phyloP scores from a whole-genome alignment of 2,113 vertebrate genomes.

The Rhineura floridana region DNA sequence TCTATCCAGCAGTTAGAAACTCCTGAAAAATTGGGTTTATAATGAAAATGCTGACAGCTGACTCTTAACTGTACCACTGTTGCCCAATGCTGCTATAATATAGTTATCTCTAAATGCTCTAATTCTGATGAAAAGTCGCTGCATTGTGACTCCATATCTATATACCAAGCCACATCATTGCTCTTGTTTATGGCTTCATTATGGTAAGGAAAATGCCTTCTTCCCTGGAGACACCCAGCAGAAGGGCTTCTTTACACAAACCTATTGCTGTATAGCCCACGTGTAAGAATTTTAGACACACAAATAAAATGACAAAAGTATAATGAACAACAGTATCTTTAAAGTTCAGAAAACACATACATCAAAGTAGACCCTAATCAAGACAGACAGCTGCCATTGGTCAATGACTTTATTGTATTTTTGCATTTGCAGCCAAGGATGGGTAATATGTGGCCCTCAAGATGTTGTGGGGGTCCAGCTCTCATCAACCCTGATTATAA shows the following conservation, averaged over 20 bases:
- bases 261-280: conserved; percentile 6
- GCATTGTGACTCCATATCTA: conserved; percentile 56
- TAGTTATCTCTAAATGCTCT: conserved; percentile 53
- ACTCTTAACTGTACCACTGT: conserved; percentile 45
- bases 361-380: background rate
- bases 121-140: conserved; percentile 64
- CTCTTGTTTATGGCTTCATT: conserved; percentile 59
- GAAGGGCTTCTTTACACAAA: conserved; percentile 45
- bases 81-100: conserved; percentile 27
- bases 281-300: background rate
- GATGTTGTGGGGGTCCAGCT: too few relatives aligned
- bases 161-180: conserved; percentile 39
- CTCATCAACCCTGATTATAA: background rate
- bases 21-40: conserved; percentile 56
- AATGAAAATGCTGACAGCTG: conserved; percentile 60
- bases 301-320: background rate
- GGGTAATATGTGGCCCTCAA: background rate
- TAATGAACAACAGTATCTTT: background rate
- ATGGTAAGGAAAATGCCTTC: conserved; percentile 59
- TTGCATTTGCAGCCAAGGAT: background rate
- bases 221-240: conserved; percentile 26
- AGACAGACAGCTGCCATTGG: background rate
- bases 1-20: conserved; percentile 53
- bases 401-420: background rate
- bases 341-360: background rate